Conservation (phyloP, 2,888 invertebrate genomes). For the Clanis bilineata region DNA sequence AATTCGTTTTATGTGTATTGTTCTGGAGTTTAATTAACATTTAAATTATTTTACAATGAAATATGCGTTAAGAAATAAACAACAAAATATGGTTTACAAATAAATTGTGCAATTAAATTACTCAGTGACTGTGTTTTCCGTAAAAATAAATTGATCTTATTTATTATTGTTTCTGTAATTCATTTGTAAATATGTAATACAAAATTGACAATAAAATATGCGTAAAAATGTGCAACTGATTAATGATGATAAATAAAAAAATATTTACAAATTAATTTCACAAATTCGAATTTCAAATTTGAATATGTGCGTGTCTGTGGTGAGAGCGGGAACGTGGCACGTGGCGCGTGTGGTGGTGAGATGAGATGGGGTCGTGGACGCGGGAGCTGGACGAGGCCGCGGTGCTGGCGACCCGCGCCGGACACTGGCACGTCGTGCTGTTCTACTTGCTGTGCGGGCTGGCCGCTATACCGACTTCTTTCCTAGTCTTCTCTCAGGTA, state of each 20-base stretch:
- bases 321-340: conserved; percentile 19
- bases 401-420: conserved; percentile 83
- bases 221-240: not conserved
- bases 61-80: too few species aligned
- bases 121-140: too few species aligned
- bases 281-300: not conserved
- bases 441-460: conserved; percentile 85
- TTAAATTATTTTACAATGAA: too few species aligned
- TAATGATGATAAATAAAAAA: too few species aligned
- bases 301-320: not conserved
- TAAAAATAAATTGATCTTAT: too few species aligned
- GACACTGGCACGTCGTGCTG: conserved; percentile 84
- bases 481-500: conserved; percentile 86
- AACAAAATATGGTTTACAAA: too few species aligned
- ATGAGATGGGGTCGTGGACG: conserved; percentile 67
- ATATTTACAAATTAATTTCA: too few species aligned
- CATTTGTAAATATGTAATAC: not conserved
- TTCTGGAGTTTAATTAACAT: too few species aligned
- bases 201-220: too few species aligned
- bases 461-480: conserved; percentile 85
- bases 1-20: too few species aligned
- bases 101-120: too few species aligned
- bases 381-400: conserved; percentile 82
- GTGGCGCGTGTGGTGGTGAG: conserved; percentile 21
- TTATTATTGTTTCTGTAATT: too few species aligned